phyloP scores from a whole-genome alignment of 2,888 invertebrate species.

The Eurois occulta region DNA sequence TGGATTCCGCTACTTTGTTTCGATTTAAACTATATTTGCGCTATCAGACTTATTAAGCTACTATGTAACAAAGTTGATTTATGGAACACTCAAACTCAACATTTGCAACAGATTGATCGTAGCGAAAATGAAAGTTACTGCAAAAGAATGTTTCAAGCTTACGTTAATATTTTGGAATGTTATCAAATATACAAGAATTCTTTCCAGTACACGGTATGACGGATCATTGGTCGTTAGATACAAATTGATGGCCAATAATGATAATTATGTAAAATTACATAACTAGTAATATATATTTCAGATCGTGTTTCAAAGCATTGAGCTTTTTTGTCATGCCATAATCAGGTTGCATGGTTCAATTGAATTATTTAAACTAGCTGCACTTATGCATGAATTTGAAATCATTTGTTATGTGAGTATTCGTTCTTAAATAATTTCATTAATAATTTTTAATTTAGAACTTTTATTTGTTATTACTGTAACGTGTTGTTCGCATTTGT shows the following conservation, averaged over 20 bases:
- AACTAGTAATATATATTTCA: neutral
- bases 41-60: constrained; percentile 18
- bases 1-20: neutral
- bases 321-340: neutral
- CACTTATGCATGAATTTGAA: neutral
- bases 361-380: neutral
- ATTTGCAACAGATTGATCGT: neutral
- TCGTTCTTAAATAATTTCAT: neutral
- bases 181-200: neutral
- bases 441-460: neutral
- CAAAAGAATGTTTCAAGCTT: constrained; percentile 27
- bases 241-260: neutral
- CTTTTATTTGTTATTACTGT: neutral
- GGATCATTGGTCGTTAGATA: neutral
- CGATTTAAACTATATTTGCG: constrained; percentile 28
- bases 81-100: constrained; percentile 35
- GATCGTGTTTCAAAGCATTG: neutral
- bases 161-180: constrained; percentile 29
- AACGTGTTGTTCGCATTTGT: neutral
- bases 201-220: constrained; percentile 14
- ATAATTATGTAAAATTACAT: neutral
- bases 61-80: constrained; percentile 37
- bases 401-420: neutral
- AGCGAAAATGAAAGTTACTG: neutral
- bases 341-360: neutral